Evolutionary conservation across 2,113 vertebrate genomes (phyloP), one percentile per base, ranked within the genome.

Genomic region (Gracilinanus agilis): DNA sequence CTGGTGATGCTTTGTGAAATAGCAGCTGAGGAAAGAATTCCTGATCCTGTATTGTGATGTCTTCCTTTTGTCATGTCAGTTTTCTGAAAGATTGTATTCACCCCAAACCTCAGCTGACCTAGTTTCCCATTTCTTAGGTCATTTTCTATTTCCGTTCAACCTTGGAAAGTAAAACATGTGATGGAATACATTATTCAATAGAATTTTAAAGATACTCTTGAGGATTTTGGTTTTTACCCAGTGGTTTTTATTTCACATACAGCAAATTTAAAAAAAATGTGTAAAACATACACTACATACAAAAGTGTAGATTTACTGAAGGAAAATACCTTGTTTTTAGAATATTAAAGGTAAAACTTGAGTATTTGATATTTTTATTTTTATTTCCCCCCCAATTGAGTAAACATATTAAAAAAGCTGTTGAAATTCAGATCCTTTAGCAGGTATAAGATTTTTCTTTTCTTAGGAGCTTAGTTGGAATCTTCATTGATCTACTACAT

Each of bases 151-250:
- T 96, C 92, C 67, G 12, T 0, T 90, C 89, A 97, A 96, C 55
- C 90, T 97, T 96, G 83, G 96, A 97, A 97, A 94, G 44, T 88
- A 27, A 97, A 98, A 89, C 91, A 55, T 89, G 96, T 13, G 93
- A 97, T 95, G 24, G 93, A 97, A 95, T 94, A 92, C 16, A 95
- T 92, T 53, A 96, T 96, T 96, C 96, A 97, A 88, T 97, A 24
- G 0, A 16, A 93, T 92, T 96, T 95, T 96, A 94, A 49, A 97
- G 89, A 55, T 95, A 91, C 24, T 95, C 88, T 9, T 92, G 97
- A 96, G 90, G 44, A 96, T 97, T 97, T 95, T 27, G 2, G 54
- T 94, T 27, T 96, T 95, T 95, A 49, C 1, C 88, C 0, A 10
- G 25, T 92, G 19, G 67, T 40, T 83, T 83, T 83, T 40, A 83